Conservation (phyloP, 2,888 invertebrate genomes). For the Luperina testacea region DNA sequence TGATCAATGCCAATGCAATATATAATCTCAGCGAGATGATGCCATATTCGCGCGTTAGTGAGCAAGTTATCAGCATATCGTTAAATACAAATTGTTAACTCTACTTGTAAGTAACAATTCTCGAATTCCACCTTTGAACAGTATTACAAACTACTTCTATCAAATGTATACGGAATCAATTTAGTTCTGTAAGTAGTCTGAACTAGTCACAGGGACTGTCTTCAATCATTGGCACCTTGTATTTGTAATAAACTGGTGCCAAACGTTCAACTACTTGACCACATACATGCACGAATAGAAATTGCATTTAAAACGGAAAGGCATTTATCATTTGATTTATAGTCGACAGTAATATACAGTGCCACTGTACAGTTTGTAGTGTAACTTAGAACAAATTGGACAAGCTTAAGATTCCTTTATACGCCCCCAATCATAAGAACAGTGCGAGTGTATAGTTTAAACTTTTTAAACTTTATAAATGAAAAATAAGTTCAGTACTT, state of each 20-base stretch:
- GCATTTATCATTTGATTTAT: slow-evolving; percentile 46
- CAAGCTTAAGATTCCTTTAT: slow-evolving; percentile 8
- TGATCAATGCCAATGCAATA: slow-evolving; percentile 38
- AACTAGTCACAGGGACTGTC: slow-evolving; percentile 30
- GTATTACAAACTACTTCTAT: slow-evolving; percentile 17
- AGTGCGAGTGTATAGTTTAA: neutral
- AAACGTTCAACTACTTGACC: slow-evolving; percentile 48
- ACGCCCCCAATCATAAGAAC: slow-evolving; percentile 1
- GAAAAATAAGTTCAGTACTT: neutral
- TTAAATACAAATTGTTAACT: slow-evolving; percentile 9
- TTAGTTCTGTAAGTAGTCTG: slow-evolving; percentile 13
- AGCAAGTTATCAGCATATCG: slow-evolving; percentile 9
- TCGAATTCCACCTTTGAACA: slow-evolving; percentile 19
- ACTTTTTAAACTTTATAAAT: neutral
- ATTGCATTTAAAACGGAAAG: slow-evolving; percentile 34
- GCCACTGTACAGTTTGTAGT: slow-evolving; percentile 6
- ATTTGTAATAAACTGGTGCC: slow-evolving; percentile 49
- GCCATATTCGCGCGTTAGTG: neutral
- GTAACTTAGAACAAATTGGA: slow-evolving; percentile 24
- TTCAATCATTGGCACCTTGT: slow-evolving; percentile 53
- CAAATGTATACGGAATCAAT: slow-evolving; percentile 17
- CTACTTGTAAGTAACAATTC: slow-evolving; percentile 8
- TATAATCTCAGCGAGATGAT: slow-evolving; percentile 10
- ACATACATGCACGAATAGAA: slow-evolving; percentile 40
- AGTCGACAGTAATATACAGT: slow-evolving; percentile 27